Evolutionary conservation across 2,113 vertebrate species (phyloP), one percentile per base, ranked within the genome.

Genomic region (Corythoichthys haematopterus): DNA sequence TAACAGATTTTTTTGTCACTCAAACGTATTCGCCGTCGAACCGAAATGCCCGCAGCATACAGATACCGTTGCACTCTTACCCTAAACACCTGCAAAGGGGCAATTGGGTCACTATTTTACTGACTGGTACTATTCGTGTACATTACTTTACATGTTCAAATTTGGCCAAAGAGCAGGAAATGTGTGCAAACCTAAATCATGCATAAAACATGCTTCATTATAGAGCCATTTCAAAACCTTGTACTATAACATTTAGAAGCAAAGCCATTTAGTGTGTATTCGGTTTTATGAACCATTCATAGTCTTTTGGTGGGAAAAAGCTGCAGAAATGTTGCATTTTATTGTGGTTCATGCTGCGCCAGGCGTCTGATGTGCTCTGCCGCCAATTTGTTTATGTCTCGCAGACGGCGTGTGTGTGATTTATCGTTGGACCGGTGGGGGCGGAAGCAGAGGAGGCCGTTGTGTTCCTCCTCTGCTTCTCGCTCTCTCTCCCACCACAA

Each of bases 401-500:
- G 67, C 84, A 79, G 82, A 85, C 82, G 87, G 85, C 83, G 78
- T 77, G 74, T 80, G 74, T 80, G 80, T 88, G 84, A 87, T 90
- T 91, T 90, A 89, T 88, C 82, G 84, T 88, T 82, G 75, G 77
- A 81, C 77, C 76, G 83, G 84, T 90, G 90, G 88, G 84, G 86
- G 84, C 82, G 86, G 80, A 78, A 80, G 85, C 76, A 70, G 84
- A 87, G 87, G 84, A 81, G 80, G 83, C 81, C 87, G 76, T 85
- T 84, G 88, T 90, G 88, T 84, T 86, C 87, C 82, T 84, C 77
- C 83, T 81, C 87, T 86, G 82, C 83, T 82, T 90, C 87, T 90
- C 84, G 85, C 87, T 81, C 69, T 66, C 88, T 62, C 80, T 78
- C 87, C 81, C 75, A 80, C 89, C 85, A 79, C 48, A 12, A 87